These are phyloP conservation scores for Sigmodon hispidus DNA, from an alignment of 2,113 vertebrate genomes.

Conservation along the genomic window DNA sequence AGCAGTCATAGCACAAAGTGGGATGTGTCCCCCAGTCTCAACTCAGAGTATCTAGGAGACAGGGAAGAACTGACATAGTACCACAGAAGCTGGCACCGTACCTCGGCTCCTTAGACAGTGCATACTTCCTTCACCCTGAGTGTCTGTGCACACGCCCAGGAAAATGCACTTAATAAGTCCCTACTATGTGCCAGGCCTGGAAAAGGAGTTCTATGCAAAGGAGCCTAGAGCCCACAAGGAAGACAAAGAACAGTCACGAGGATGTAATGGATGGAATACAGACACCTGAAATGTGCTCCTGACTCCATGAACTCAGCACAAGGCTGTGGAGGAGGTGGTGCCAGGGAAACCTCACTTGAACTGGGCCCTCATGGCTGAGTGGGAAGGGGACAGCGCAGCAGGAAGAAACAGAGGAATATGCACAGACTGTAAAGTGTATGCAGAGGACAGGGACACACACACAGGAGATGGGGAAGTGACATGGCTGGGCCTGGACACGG, in stretches of 20 bases:
- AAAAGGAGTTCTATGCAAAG: neutral
- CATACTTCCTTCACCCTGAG: neutral
- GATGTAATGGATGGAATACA: neutral
- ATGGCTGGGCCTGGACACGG: too few relatives aligned
- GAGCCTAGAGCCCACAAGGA: neutral
- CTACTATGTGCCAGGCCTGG: neutral
- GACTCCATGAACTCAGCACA: neutral
- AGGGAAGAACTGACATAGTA: neutral
- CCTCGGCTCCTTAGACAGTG: neutral
- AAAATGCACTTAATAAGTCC: neutral
- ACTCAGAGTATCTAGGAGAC: neutral
- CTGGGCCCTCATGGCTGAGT: neutral
- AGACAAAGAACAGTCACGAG: neutral
- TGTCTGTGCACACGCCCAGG: neutral
- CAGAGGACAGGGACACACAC: neutral
- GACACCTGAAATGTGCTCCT: neutral
- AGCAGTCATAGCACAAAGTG: neutral
- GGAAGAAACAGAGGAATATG: neutral
- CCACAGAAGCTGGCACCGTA: neutral
- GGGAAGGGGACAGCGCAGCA: neutral
- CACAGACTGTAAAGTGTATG: neutral
- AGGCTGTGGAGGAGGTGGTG: fast-evolving
- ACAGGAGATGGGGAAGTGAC: neutral
- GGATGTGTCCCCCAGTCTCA: neutral
- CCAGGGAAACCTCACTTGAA: slow-evolving; percentile 19